phyloP scores from a whole-genome alignment of 2,888 invertebrate genomes.

The Acleris laterana region DNA sequence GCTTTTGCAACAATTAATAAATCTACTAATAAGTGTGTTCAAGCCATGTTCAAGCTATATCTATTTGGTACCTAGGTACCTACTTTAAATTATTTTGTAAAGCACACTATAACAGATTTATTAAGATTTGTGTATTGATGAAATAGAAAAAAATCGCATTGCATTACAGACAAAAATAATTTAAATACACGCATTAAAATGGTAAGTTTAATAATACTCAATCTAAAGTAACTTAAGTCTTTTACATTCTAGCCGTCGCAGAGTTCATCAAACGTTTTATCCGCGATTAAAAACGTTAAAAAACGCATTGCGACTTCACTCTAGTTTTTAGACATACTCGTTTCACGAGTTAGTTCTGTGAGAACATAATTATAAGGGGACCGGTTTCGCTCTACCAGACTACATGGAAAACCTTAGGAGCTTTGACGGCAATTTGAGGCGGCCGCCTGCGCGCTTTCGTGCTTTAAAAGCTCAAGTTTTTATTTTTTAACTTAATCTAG shows the following conservation, averaged over 20 bases:
- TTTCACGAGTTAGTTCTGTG: constrained; percentile 80
- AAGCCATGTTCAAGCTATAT: no score
- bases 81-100: no score
- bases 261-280: constrained; percentile 44
- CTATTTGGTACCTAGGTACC: no score
- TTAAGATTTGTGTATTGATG: no score
- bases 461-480: constrained; percentile 78
- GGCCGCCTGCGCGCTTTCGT: constrained; percentile 61
- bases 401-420: constrained; percentile 60
- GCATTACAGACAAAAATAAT: no score
- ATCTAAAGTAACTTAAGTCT: no score
- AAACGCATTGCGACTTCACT: constrained; percentile 80
- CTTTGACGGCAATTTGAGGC: constrained; percentile 55
- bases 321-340: constrained; percentile 81
- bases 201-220: no score
- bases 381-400: constrained; percentile 55
- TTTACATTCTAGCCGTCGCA: not conserved
- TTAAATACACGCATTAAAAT: no score
- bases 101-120: no score
- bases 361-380: constrained; percentile 75
- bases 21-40: not conserved
- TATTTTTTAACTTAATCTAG: constrained; percentile 49
- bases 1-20: not conserved
- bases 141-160: no score
- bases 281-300: constrained; percentile 74